Evolutionary conservation across 2,797 vertebrate species (phyloP), one percentile per base, ranked within the genome.

Genomic region (Yasuhikotakia modesta): DNA sequence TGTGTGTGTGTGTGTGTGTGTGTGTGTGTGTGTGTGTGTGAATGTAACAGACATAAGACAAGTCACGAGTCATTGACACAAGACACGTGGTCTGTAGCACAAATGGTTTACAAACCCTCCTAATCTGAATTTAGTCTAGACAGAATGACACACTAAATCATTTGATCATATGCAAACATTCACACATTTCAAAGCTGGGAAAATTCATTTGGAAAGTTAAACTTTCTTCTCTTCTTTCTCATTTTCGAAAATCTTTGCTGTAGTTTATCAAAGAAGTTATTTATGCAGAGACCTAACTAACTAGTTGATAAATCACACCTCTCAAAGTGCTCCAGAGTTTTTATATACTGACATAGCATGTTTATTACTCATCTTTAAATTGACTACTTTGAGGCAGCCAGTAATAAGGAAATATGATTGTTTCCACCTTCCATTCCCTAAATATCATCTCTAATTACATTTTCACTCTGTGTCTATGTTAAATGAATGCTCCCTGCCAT

Each of bases 321-420:
- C 71, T 84, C 71, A 82, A 83, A 46, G 65, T 60, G 60, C 81
- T 77, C 64, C 70, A 79, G 81, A 79, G 63, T 80, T 82, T 81
- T 77, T 70, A 73, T 73, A 64, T 79, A 81, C 78, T 77, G 43
- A 80, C 60, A 82, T 77, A 82, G 43, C 43, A 69, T 70, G 79
- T 85, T 81, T 84, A 87, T 90, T 87, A 86, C 82, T 91, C 85
- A 86, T 87, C 81, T 83, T 90, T 88, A 87, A 84, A 81, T 63
- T 74, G 84, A 82, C 82, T 85, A 83, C 87, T 85, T 83, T 79
- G 70, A 83, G 84, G 68, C 73, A 61, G 75, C 27, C 67, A 60
- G 82, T 89, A 88, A 90, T 89, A 84, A 78, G 85, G 84, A 89
- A 87, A 88, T 87, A 90, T 89, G 86, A 86, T 85, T 48, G 81